Evolutionary conservation across 2,888 invertebrate species (phyloP).

Genomic region (Agonum fuliginosum): DNA sequence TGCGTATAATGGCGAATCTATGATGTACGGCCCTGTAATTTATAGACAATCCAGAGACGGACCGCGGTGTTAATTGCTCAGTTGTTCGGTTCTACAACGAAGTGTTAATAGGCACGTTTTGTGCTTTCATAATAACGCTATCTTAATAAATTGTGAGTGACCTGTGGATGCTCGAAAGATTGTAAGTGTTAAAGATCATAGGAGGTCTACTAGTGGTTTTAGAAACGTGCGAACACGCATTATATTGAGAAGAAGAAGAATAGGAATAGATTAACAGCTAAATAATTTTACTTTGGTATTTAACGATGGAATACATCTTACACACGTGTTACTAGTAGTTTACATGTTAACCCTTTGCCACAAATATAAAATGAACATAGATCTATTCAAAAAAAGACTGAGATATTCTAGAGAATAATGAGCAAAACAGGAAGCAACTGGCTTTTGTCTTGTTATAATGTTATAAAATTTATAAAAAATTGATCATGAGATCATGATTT

Average conservation of each 20-base stretch:
- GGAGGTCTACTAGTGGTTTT: slow-evolving; percentile 8
- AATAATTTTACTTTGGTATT: too few species aligned
- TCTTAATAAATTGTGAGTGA: slow-evolving; percentile 52
- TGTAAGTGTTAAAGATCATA: slow-evolving; percentile 45
- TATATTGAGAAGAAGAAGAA: too few species aligned
- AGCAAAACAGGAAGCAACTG: too few species aligned
- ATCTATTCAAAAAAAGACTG: too few species aligned
- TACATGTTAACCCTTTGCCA: too few species aligned
- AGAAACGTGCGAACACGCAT: background rate
- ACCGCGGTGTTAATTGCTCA: slow-evolving; percentile 41
- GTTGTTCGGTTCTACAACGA: slow-evolving; percentile 26
- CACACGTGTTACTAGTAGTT: too few species aligned
- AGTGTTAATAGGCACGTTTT: slow-evolving; percentile 49
- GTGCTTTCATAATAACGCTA: slow-evolving; percentile 51
- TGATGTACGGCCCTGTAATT: slow-evolving; percentile 53
- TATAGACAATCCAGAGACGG: slow-evolving; percentile 45
- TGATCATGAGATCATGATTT: too few species aligned
- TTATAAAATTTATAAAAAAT: too few species aligned
- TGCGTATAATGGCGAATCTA: slow-evolving; percentile 41
- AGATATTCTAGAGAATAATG: too few species aligned
- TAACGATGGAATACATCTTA: too few species aligned
- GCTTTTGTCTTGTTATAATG: too few species aligned
- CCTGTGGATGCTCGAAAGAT: background rate
- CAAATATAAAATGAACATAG: too few species aligned
- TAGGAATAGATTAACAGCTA: background rate